Evolutionary conservation across 2,888 invertebrate genomes (phyloP).

Genomic region (Phyto melanocephala): DNA sequence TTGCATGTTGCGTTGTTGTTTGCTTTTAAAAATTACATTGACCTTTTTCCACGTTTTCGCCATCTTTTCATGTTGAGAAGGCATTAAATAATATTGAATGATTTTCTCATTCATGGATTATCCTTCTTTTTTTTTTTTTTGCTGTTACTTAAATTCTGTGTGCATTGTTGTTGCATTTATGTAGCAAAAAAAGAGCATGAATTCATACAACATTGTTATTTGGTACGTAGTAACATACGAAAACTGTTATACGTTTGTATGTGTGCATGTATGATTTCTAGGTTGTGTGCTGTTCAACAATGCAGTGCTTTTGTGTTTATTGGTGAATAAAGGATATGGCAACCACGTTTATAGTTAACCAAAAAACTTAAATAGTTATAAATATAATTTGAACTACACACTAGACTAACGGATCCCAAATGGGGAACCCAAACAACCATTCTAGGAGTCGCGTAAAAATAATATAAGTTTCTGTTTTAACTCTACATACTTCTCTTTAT

Average conservation of each 20-base stretch:
- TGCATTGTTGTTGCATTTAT: neutral
- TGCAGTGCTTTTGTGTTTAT: neutral
- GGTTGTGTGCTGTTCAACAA: neutral
- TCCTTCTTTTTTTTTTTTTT: neutral
- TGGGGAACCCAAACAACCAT: too few species aligned
- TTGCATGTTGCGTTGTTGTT: too few species aligned
- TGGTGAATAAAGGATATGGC: neutral
- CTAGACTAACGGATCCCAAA: conserved; percentile 26
- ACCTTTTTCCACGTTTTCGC: neutral
- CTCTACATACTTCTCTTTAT: too few species aligned
- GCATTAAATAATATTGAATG: conserved; percentile 51
- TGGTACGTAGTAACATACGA: neutral
- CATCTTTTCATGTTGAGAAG: conserved; percentile 16
- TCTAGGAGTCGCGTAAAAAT: too few species aligned
- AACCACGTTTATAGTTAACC: conserved; percentile 25
- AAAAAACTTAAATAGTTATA: neutral
- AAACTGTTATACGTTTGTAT: neutral
- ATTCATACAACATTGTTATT: neutral
- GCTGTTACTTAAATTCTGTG: neutral
- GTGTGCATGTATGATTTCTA: too few species aligned
- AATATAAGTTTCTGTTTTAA: too few species aligned
- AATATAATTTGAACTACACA: neutral
- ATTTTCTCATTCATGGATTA: conserved; percentile 51
- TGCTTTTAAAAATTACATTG: conserved; percentile 1
- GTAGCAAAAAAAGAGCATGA: neutral